These are phyloP conservation scores for Colletes collaris DNA, from an alignment of 2,888 invertebrate genomes.

Conservation along the genomic window DNA sequence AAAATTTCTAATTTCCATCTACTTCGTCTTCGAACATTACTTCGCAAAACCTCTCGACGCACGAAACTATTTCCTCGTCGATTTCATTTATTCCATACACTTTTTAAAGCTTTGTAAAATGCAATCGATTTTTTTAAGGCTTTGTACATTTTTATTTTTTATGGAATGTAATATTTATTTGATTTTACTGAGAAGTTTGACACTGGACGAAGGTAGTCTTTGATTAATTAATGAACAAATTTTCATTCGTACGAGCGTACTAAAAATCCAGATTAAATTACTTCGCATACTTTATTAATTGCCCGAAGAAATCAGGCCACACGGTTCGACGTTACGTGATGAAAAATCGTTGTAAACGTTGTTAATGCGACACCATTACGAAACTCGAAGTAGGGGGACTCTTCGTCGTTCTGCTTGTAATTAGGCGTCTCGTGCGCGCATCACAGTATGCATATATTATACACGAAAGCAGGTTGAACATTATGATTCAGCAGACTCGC, in stretches of 20 bases:
- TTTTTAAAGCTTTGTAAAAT: too few relatives aligned
- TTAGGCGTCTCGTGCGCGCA: constrained; percentile 30
- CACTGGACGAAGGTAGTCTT: too few relatives aligned
- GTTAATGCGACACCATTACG: background rate
- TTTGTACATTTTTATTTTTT: too few relatives aligned
- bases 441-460: constrained; percentile 34
- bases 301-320: background rate
- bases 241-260: too few relatives aligned
- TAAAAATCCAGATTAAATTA: background rate
- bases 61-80: too few relatives aligned
- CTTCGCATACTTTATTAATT: background rate
- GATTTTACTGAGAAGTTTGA: too few relatives aligned
- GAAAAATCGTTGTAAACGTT: background rate
- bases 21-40: background rate
- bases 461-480: constrained; percentile 10
- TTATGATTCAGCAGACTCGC: constrained; percentile 43
- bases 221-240: too few relatives aligned
- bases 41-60: too few relatives aligned
- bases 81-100: too few relatives aligned
- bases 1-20: background rate
- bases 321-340: background rate
- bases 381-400: background rate
- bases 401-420: constrained; percentile 24
- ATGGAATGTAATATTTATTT: too few relatives aligned
- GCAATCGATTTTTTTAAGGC: too few relatives aligned